A percentile compares a stretch with the other conserved stretches of the same genome.
Evolutionary conservation across 2,888 invertebrate species (phyloP).

Genomic region (Scelioninae gen. 2): DNA sequence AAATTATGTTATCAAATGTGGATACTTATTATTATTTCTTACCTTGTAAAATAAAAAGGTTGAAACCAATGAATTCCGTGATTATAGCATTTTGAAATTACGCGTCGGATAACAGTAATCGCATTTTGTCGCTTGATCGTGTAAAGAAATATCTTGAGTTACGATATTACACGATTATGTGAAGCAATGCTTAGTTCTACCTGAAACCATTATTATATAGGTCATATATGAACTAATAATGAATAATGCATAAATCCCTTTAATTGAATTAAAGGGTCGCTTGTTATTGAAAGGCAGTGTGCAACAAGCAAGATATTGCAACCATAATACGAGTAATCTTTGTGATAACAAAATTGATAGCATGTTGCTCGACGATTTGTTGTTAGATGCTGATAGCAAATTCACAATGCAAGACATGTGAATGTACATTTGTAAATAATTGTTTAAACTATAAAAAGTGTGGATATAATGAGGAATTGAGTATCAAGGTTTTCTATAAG

Average conservation of each 20-base stretch:
- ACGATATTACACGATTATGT: not conserved
- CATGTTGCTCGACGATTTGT: slow-evolving; percentile 30
- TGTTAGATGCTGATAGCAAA: slow-evolving; percentile 20
- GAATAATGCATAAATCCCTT: slow-evolving; percentile 3
- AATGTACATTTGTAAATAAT: slow-evolving; percentile 51
- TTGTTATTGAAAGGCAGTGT: slow-evolving; percentile 5
- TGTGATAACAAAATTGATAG: slow-evolving; percentile 37
- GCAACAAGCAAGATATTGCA: slow-evolving; percentile 22
- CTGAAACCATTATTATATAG: not conserved
- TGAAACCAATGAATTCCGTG: too few species aligned
- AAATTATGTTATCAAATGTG: too few species aligned
- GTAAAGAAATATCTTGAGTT: not conserved
- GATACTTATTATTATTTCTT: too few species aligned
- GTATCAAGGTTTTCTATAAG: too few species aligned
- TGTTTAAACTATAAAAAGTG: slow-evolving; percentile 37
- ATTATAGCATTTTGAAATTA: slow-evolving; percentile 6
- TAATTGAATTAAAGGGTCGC: not conserved
- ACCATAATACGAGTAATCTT: slow-evolving; percentile 28
- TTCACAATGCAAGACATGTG: slow-evolving; percentile 15
- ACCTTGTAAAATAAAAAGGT: too few species aligned
- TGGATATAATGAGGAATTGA: too few species aligned
- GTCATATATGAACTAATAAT: not conserved
- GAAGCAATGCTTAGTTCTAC: not conserved
- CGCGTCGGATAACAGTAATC: not conserved
- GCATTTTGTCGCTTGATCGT: not conserved